Base-by-base conservation (phyloP, 2,888 invertebrate genomes). In the Limnephilus rhombicus region DNA sequence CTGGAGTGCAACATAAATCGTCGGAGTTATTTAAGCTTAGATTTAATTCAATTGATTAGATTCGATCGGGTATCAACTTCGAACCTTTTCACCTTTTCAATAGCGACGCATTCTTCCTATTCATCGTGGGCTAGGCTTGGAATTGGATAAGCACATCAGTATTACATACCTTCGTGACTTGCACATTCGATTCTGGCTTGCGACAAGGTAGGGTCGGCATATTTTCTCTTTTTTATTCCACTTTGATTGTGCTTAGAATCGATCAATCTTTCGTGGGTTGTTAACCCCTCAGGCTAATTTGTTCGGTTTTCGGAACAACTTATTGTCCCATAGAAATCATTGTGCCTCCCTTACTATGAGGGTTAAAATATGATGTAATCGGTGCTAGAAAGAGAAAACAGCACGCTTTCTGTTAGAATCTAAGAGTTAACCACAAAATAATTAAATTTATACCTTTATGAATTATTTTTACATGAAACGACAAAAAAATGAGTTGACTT, bases 111-210 rank as follows among this genome's bases (percentile, higher is more conserved):
- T 68, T 68, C 68, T 68, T 68, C n/a, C 7, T n/a, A 68, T 68
- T 68, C 68, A 68, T 68, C 9, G 68, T 68, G 68, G 68, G 68
- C 9, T 68, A 68, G 68, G 68, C 68, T 68, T 68, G 7, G n/a
- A 68, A 68, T 68, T 5, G n/a, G n/a, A 68, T 68, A 68, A 9
- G 53, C 53, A 68, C 45, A 49, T 49, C 13, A 15, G 34, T 15
- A 83, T 34, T 34, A 34, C 82, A 83, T 37, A 34, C 15, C 82
- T 89, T 85, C 85, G 37, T 85, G 85, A 85, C 85, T 85, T 85
- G 85, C 85, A 45, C 41, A 45, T 85, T 41, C 18, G 85, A 85
- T 85, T n/a, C 41, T 41, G 24, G 24, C n/a, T 41, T 41, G 85
- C 12, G 18, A 85, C 37, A 41, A 85, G 85, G n/a, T 85, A 41